Conservation (phyloP, 2,113 vertebrate species). For the Rafetus swinhoei region DNA sequence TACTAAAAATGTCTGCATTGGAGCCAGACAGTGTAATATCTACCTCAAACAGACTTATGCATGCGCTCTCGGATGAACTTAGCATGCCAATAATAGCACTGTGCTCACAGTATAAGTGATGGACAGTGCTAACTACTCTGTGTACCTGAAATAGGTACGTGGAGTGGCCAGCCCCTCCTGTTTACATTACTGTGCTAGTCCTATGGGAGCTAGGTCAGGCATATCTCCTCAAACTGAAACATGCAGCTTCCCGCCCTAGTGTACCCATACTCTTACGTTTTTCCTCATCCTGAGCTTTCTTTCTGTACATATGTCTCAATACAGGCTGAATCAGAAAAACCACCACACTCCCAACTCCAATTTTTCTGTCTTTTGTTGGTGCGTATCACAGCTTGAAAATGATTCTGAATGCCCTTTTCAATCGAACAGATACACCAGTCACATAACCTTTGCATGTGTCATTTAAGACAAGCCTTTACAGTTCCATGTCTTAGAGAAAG, state of each 20-base stretch:
- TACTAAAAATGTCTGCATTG: background rate
- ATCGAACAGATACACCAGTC: background rate
- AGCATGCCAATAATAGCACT: background rate
- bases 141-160: background rate
- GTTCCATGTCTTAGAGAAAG: background rate
- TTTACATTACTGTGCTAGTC: background rate
- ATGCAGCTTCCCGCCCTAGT: background rate
- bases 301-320: background rate
- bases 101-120: background rate
- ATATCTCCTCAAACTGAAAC: background rate
- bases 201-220: background rate
- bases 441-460: background rate
- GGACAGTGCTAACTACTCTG: background rate
- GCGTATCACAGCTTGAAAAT: background rate
- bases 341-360: background rate
- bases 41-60: background rate
- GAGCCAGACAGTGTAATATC: background rate
- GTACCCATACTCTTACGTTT: background rate
- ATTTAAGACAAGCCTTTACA: background rate
- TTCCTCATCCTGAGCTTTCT: background rate
- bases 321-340: background rate
- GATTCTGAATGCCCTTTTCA: conserved; percentile 3
- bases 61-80: background rate
- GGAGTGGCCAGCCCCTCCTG: background rate
- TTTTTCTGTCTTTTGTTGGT: background rate